Evolutionary conservation across 2,113 vertebrate species (phyloP).

Genomic region (Ovis canadensis): DNA sequence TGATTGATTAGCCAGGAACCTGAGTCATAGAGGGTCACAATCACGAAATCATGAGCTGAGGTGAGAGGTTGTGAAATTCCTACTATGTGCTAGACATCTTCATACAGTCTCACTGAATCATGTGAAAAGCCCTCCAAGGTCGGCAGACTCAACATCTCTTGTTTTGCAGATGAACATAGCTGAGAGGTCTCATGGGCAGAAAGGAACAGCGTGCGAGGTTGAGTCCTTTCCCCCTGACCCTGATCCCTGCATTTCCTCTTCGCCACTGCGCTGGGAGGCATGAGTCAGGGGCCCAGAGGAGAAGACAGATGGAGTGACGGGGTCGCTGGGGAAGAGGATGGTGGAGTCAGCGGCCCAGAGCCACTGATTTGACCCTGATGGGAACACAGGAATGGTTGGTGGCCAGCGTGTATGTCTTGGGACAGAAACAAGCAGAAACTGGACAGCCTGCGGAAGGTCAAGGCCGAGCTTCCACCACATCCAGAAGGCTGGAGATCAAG

Average conservation of each 20-base stretch:
- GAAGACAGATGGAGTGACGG: accelerated
- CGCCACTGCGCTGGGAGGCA: accelerated
- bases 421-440: not conserved
- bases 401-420: not conserved
- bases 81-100: not conserved
- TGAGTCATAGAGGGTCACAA: not conserved
- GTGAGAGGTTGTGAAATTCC: not conserved
- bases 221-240: not conserved
- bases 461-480: accelerated
- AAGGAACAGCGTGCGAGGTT: accelerated
- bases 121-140: not conserved
- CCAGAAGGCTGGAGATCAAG: not conserved
- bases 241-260: accelerated
- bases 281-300: not conserved
- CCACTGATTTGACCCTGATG: not conserved
- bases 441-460: not conserved
- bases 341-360: not conserved
- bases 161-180: not conserved
- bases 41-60: not conserved
- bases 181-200: not conserved
- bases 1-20: no score
- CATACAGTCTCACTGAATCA: not conserved
- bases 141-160: not conserved
- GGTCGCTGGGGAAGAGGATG: no score
- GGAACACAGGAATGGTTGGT: accelerated